Evolutionary conservation across 2,888 invertebrate genomes (phyloP).

Genomic region (Frankliniella fusca): DNA sequence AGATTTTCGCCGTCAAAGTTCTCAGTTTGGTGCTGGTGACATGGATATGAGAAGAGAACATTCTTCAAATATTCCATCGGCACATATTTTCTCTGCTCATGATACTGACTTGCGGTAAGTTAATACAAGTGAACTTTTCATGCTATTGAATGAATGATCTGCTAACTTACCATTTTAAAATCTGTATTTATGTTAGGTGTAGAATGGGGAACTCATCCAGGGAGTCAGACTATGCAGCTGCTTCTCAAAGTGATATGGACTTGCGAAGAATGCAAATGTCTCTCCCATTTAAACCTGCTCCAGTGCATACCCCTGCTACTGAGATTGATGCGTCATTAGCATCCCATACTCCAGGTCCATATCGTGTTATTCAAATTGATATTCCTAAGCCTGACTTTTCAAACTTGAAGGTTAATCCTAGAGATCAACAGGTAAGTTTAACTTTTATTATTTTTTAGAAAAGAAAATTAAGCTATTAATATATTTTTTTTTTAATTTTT

Average conservation of each 20-base stretch:
- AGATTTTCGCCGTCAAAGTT: neutral
- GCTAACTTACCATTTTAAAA: neutral
- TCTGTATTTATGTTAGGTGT: neutral
- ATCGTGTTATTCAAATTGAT: conserved; percentile 49
- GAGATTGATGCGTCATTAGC: conserved; percentile 81
- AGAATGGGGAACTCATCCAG: neutral
- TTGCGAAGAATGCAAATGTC: conserved; percentile 51
- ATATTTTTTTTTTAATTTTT: neutral
- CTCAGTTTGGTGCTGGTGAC: neutral
- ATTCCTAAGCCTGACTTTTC: conserved; percentile 39
- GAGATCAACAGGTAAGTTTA: conserved; percentile 12
- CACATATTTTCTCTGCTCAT: neutral
- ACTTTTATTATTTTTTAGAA: neutral
- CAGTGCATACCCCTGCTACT: conserved; percentile 77
- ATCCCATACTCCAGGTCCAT: conserved; percentile 69
- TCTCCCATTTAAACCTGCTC: conserved; percentile 72
- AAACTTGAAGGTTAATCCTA: conserved; percentile 28
- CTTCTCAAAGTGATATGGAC: conserved; percentile 58
- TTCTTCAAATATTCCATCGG: neutral
- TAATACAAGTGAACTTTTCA: neutral
- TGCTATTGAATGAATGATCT: neutral
- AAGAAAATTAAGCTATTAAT: too few relatives aligned
- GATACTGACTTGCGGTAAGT: neutral
- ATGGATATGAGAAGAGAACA: neutral
- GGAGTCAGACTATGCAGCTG: neutral